Evolutionary conservation across 2,888 invertebrate species (phyloP).

Genomic region (Andrena bucephala): DNA sequence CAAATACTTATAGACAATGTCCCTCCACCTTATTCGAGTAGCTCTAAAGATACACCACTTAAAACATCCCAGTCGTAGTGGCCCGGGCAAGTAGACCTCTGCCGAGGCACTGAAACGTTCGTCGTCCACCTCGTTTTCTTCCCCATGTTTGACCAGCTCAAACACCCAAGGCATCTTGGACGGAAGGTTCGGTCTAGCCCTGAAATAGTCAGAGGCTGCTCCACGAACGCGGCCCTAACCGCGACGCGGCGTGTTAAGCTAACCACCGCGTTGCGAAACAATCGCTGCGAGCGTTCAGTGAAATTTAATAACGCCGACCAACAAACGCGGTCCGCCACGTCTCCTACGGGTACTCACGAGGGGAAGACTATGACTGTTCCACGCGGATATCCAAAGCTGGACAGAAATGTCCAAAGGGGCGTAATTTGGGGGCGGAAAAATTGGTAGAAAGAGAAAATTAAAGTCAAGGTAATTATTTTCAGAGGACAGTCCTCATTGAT

Average conservation of each 20-base stretch:
- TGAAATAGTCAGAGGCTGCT: constrained; percentile 9
- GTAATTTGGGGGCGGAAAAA: too few species aligned
- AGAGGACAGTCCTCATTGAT: too few species aligned
- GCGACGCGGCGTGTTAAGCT: not conserved
- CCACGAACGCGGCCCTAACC: constrained; percentile 11
- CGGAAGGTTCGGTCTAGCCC: not conserved
- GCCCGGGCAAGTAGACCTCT: too few species aligned
- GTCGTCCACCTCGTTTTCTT: not conserved
- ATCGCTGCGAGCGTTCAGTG: constrained; percentile 19
- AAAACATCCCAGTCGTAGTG: too few species aligned
- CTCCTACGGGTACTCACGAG: not conserved
- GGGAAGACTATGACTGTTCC: not conserved
- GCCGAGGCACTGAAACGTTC: too few species aligned
- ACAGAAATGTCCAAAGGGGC: too few species aligned
- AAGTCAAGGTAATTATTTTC: too few species aligned
- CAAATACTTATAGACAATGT: not conserved
- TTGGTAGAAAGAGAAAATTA: too few species aligned
- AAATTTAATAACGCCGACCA: constrained; percentile 40
- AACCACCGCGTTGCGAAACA: constrained; percentile 35
- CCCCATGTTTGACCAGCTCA: not conserved
- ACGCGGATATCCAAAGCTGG: too few species aligned
- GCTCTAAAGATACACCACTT: too few species aligned
- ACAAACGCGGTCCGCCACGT: not conserved
- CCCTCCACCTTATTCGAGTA: too few species aligned
- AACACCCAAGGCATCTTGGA: not conserved